Conservation (phyloP, 2,888 invertebrate genomes). For the Eilema depressum region DNA sequence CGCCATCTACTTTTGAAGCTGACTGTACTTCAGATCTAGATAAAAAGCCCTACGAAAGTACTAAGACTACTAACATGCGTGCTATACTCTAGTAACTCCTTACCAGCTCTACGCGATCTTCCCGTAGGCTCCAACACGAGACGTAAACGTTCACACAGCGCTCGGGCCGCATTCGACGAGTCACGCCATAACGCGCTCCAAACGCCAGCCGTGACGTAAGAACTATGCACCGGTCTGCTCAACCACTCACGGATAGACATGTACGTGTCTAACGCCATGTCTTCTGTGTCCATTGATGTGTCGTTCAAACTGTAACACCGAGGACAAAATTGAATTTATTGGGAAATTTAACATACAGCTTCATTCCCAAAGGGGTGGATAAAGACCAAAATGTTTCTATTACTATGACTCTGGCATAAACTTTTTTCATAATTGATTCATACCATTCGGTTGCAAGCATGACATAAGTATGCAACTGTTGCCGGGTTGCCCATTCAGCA, state of each 20-base stretch:
- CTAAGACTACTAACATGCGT: too few species aligned
- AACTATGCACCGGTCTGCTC: slow-evolving; percentile 60
- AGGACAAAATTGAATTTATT: not conserved
- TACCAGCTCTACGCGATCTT: slow-evolving; percentile 92
- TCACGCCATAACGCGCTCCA: slow-evolving; percentile 89
- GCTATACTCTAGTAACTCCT: slow-evolving; percentile 19
- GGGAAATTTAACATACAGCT: not conserved
- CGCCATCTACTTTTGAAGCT: too few species aligned
- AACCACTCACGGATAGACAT: slow-evolving; percentile 70
- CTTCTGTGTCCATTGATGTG: slow-evolving; percentile 55
- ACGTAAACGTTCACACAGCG: slow-evolving; percentile 96
- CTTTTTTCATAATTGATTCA: too few species aligned
- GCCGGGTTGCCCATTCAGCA: too few species aligned
- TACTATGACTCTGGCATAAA: too few species aligned
- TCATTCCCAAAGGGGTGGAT: too few species aligned
- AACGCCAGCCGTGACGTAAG: slow-evolving; percentile 53
- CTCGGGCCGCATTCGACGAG: slow-evolving; percentile 77
- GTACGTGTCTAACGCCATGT: slow-evolving; percentile 71
- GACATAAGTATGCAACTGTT: too few species aligned
- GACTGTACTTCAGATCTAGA: too few species aligned
- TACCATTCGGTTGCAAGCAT: too few species aligned
- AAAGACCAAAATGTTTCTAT: too few species aligned
- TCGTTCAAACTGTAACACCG: slow-evolving; percentile 59
- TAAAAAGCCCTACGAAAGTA: too few species aligned
- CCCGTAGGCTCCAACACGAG: slow-evolving; percentile 98